phyloP scores from a whole-genome alignment of 2,797 vertebrate genomes.

The Silurus aristotelis region DNA sequence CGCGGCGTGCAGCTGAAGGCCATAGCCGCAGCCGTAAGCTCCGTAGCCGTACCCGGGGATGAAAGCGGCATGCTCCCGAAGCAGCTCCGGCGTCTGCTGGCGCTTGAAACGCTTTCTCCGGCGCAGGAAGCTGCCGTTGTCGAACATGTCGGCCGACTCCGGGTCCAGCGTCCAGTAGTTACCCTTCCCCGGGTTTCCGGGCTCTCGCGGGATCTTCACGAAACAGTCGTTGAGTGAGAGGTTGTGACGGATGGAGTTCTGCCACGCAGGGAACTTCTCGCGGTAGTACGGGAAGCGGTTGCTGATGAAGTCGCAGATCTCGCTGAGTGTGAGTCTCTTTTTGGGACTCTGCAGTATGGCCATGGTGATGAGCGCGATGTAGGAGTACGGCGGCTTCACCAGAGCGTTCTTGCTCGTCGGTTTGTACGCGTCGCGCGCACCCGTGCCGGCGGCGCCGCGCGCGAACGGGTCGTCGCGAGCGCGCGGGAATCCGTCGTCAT shows the following conservation, averaged over 20 bases:
- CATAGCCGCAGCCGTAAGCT: constrained; percentile 89
- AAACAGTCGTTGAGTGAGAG: too few relatives aligned
- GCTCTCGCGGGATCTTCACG: constrained; percentile 65
- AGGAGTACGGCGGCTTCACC: constrained; percentile 59
- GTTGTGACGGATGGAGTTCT: too few relatives aligned
- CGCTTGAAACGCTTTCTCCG: constrained; percentile 92
- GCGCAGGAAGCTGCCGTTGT: constrained; percentile 90
- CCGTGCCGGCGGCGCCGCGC: constrained; percentile 68
- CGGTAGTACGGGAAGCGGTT: too few relatives aligned
- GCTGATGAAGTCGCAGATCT: too few relatives aligned
- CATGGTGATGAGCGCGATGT: too few relatives aligned
- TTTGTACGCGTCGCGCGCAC: constrained; percentile 75
- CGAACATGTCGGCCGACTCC: constrained; percentile 93
- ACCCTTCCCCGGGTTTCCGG: constrained; percentile 87
- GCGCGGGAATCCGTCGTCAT: constrained; percentile 2
- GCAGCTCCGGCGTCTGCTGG: constrained; percentile 84
- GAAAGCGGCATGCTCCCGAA: constrained; percentile 79
- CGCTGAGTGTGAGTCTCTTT: too few relatives aligned
- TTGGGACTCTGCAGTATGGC: too few relatives aligned
- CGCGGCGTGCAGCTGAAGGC: constrained; percentile 86
- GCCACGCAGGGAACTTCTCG: too few relatives aligned
- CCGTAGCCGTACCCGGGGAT: constrained; percentile 83
- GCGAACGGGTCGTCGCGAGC: constrained; percentile 70
- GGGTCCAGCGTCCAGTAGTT: constrained; percentile 93
- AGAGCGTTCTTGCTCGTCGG: constrained; percentile 79